A percentile compares a stretch with the other conserved stretches of the same genome.
These are phyloP conservation scores for Atrina japonica DNA, from an alignment of 2,888 invertebrate genomes.

Conservation along the genomic window DNA sequence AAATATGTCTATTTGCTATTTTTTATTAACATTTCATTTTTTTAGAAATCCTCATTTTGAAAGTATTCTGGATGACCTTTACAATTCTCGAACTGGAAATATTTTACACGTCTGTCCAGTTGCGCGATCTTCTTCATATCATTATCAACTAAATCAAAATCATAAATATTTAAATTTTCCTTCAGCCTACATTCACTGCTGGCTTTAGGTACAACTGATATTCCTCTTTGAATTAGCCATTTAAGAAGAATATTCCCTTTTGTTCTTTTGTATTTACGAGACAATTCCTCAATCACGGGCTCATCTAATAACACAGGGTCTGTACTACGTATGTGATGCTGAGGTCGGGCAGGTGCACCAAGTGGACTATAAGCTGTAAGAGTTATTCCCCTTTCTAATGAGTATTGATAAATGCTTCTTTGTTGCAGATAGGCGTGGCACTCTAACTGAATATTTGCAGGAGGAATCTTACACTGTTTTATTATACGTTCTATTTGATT, in stretches of 20 bases:
- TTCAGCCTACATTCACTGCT: conserved; percentile 53
- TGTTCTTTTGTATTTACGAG: conserved; percentile 56
- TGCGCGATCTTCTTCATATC: conserved; percentile 52
- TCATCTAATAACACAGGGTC: conserved; percentile 52
- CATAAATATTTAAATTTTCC: conserved; percentile 64
- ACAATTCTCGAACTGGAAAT: conserved; percentile 60
- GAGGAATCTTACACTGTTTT: conserved; percentile 50
- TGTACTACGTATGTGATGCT: conserved; percentile 14
- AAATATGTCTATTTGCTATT: too few species aligned
- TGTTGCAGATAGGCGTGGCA: conserved; percentile 70
- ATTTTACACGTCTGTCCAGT: conserved; percentile 57
- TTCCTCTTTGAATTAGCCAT: conserved; percentile 59
- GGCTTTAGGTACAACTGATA: conserved; percentile 69
- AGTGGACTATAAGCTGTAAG: conserved; percentile 66
- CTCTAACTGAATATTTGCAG: conserved; percentile 69
- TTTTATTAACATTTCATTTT: too few species aligned
- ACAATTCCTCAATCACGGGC: conserved; percentile 53
- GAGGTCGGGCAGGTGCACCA: conserved; percentile 54
- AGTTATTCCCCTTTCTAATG: conserved; percentile 53
- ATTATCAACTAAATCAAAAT: conserved; percentile 54
- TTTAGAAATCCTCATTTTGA: conserved; percentile 56
- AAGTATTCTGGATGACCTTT: conserved; percentile 63
- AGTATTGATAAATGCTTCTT: conserved; percentile 53
- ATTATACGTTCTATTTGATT: conserved; percentile 61
- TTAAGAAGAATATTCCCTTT: conserved; percentile 69